Base-by-base conservation (phyloP, 1,140 invertebrate species). In the Macrotrachela quadricornifera region DNA sequence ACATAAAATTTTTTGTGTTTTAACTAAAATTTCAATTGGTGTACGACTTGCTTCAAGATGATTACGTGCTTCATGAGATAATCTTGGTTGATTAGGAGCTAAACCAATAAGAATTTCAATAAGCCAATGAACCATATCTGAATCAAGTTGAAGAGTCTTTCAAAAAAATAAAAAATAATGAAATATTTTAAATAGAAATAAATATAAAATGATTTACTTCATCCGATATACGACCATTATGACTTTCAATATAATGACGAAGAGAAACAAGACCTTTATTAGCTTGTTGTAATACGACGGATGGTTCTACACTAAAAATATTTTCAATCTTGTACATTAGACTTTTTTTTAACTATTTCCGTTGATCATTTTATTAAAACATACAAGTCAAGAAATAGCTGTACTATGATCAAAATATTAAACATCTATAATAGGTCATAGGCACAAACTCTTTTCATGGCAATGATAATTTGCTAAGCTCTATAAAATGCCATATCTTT, bases 91-190 rank as follows among this genome's bases (percentile, higher is more conserved):
- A 58, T 69, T 62, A 21, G 68, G 67, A 10, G 67, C 67, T 40
- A 70, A 59, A 13, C 64, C 58, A 40, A 70, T 55, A 41, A 70
- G 54, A 46, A 66, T 60, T 52, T 70, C 65, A 13, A 67, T 62
- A 64, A 69, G 68, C 68, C 68, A 70, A n/a, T 60, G 60, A 8
- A 69, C 60, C 64, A 69, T 68, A 43, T 65, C 60, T 0, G 61
- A 61, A 55, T 70, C 21, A 30, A 30, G 21, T 30, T 30, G 21
- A 30, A 30, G 21, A 30, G 21, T 10, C 17, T 44, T 4, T 44
- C 2, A 15, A 15, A 10, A 15, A 4, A 2, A n/a, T 15, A 44
- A 44, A 2, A 44, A 4, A 44, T 2, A 17, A 44, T 44, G 42
- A n/a, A 12, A n/a, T 42, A 12, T 42, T 12, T 42, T 42, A n/a